Percentiles rank a stretch among this genome's conserved stretches.
Conservation (phyloP, 2,888 invertebrate species). For the Oligia fasciuncula region DNA sequence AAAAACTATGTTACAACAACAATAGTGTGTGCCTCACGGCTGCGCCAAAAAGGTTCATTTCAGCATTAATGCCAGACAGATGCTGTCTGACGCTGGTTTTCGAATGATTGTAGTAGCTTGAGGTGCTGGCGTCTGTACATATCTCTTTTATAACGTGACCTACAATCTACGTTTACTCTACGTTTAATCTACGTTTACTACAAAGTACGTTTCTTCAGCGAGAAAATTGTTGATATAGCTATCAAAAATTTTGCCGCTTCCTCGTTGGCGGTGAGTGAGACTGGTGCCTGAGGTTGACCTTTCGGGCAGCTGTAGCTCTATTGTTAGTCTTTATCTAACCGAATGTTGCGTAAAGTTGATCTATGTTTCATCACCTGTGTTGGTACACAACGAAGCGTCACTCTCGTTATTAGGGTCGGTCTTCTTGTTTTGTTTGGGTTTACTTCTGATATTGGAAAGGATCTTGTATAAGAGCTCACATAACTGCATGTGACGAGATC, state of each 20-base stretch:
- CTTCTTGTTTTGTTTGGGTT: slow-evolving; percentile 60
- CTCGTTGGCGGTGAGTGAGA: not conserved
- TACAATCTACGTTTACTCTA: not conserved
- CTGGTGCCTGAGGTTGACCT: not conserved
- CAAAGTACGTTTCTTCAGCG: not conserved
- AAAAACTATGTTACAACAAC: no score
- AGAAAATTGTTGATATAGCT: not conserved
- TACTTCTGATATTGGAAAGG: slow-evolving; percentile 66
- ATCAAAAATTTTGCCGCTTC: not conserved
- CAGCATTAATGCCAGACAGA: no score
- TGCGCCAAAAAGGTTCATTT: no score
- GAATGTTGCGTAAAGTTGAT: slow-evolving; percentile 18
- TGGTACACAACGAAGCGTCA: slow-evolving; percentile 8
- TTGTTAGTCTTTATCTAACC: not conserved
- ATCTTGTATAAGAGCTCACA: slow-evolving; percentile 72
- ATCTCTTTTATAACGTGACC: not conserved
- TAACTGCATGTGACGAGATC: slow-evolving; percentile 63
- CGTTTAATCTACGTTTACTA: not conserved
- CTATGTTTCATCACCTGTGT: slow-evolving; percentile 18
- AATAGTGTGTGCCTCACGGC: no score
- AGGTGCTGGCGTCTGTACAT: no score
- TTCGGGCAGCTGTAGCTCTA: no score
- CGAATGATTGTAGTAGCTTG: no score
- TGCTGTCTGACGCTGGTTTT: no score
- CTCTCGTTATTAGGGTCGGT: slow-evolving; percentile 46